Evolutionary conservation across 2,797 vertebrate genomes (phyloP).

Genomic region (Harpagifer antarcticus): DNA sequence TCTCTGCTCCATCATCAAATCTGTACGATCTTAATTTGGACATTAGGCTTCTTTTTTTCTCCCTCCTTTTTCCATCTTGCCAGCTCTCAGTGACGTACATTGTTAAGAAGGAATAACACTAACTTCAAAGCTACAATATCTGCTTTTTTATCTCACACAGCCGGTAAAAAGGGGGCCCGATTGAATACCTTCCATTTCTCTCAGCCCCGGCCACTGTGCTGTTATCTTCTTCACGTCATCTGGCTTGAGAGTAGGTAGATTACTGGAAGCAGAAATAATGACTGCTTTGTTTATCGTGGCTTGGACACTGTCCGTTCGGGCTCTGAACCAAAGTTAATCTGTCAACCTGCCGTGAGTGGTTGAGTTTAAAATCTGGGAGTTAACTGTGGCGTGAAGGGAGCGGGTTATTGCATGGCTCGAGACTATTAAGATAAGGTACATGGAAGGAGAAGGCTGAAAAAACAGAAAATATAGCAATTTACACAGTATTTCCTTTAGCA

Average conservation of each 20-base stretch:
- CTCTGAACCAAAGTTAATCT: constrained; percentile 77
- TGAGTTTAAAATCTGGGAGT: constrained; percentile 64
- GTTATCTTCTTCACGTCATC: constrained; percentile 78
- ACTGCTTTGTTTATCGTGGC: constrained; percentile 77
- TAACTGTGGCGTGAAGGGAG: constrained; percentile 50
- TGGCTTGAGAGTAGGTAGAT: constrained; percentile 72
- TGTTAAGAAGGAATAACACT: constrained; percentile 59
- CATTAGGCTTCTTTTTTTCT: constrained; percentile 69
- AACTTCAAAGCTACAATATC: constrained; percentile 64
- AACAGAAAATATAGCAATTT: constrained; percentile 52
- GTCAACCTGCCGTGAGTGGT: constrained; percentile 72
- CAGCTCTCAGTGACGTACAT: constrained; percentile 71
- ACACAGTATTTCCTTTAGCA: constrained; percentile 40
- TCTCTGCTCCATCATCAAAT: constrained; percentile 77
- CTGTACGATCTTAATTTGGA: constrained; percentile 80
- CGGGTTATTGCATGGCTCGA: constrained; percentile 44
- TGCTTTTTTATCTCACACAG: constrained; percentile 51
- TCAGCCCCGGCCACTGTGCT: constrained; percentile 53
- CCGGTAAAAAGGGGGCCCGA: constrained; percentile 38
- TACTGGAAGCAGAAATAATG: constrained; percentile 82
- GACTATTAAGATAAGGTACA: constrained; percentile 60
- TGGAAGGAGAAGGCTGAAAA: constrained; percentile 26
- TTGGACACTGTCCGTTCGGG: constrained; percentile 76
- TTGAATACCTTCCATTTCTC: constrained; percentile 61
- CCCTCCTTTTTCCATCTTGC: constrained; percentile 75